Conservation (phyloP, 2,888 invertebrate genomes). For the Acanthoscelides obtectus region DNA sequence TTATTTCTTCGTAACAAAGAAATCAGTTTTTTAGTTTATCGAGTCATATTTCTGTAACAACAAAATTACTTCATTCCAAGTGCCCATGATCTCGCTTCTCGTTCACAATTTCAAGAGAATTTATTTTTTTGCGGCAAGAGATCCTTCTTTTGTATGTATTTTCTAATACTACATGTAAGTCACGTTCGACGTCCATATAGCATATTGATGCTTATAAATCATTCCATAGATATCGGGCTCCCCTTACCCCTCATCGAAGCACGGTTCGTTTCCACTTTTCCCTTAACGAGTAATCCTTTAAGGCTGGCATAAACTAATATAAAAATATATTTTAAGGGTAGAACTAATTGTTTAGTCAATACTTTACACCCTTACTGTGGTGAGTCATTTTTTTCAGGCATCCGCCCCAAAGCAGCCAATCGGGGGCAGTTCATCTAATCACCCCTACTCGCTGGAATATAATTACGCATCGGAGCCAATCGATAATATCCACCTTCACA, state of each 20-base stretch:
- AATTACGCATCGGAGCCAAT: constrained; percentile 50
- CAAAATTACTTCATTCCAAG: no score
- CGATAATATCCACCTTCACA: constrained; percentile 46
- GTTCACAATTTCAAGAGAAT: no score
- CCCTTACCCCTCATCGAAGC: neutral
- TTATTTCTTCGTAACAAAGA: no score
- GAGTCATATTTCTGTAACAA: no score
- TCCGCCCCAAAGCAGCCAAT: constrained; percentile 49
- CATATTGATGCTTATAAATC: neutral
- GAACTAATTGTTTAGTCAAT: constrained; percentile 52
- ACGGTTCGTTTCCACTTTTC: constrained; percentile 11
- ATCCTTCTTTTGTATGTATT: neutral
- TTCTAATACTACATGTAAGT: neutral
- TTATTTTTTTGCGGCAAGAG: no score
- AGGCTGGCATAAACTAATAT: constrained; percentile 36
- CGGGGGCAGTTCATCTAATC: constrained; percentile 47
- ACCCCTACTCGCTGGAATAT: constrained; percentile 46
- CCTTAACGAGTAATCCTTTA: constrained; percentile 25
- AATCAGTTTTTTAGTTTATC: no score
- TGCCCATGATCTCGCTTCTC: no score
- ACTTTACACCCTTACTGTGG: constrained; percentile 48
- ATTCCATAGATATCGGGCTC: neutral
- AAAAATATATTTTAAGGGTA: constrained; percentile 47
- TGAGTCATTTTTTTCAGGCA: constrained; percentile 46
- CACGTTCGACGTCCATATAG: neutral